Evolutionary conservation across 2,797 vertebrate genomes (phyloP).

Genomic region (Phaenicophaeus curvirostris): DNA sequence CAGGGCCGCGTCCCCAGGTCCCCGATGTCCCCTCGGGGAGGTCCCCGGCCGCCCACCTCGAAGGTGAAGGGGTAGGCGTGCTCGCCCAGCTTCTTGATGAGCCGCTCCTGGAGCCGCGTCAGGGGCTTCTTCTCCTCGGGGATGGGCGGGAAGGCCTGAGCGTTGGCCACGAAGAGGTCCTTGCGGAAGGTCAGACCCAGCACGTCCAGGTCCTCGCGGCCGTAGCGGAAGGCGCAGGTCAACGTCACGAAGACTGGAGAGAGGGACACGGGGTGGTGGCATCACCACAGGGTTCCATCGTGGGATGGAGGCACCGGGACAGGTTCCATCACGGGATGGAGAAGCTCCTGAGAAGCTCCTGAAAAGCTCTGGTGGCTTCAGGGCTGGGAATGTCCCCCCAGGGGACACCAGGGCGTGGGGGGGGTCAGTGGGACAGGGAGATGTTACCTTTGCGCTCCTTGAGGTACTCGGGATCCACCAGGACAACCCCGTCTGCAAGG

Average conservation of each 20-base stretch:
- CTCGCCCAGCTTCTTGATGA: slow-evolving; percentile 94
- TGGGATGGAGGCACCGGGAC: too few relatives aligned
- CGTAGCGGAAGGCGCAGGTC: slow-evolving; percentile 97
- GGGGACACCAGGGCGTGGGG: too few relatives aligned
- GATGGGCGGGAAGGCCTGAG: slow-evolving; percentile 89
- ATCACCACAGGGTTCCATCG: too few relatives aligned
- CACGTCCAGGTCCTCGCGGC: slow-evolving; percentile 94
- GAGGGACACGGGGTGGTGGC: too few relatives aligned
- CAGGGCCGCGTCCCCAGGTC: too few relatives aligned
- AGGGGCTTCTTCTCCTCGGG: slow-evolving; percentile 86
- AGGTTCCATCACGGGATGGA: too few relatives aligned
- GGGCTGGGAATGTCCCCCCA: too few relatives aligned
- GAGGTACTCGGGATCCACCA: slow-evolving; percentile 94
- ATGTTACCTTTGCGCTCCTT: slow-evolving; percentile 91
- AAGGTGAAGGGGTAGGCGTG: slow-evolving; percentile 94
- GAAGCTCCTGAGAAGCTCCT: too few relatives aligned
- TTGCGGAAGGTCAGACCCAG: slow-evolving; percentile 93
- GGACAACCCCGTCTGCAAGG: slow-evolving; percentile 88
- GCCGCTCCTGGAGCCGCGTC: slow-evolving; percentile 91
- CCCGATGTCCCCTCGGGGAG: too few relatives aligned
- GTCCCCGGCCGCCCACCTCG: too few relatives aligned
- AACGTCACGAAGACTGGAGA: slow-evolving; percentile 90
- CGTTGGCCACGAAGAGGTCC: slow-evolving; percentile 91
- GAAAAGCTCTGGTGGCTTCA: too few relatives aligned
- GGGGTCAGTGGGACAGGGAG: too few relatives aligned